These are phyloP conservation scores for Chloroceryle amazona DNA, from an alignment of 2,797 vertebrate genomes.

Conservation along the genomic window DNA sequence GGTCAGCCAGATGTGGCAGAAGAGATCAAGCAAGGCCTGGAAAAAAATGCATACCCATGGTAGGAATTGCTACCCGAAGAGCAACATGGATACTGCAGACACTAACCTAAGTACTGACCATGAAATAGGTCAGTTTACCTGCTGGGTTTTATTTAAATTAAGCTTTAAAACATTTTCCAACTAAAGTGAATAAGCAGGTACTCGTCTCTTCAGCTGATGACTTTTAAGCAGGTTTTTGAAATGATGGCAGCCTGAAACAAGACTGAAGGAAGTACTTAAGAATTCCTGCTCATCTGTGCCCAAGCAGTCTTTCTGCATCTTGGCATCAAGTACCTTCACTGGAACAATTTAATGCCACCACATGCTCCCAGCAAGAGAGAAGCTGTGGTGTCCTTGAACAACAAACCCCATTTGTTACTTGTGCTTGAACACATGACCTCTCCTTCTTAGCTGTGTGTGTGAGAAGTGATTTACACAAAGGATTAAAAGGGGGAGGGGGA, in stretches of 20 bases:
- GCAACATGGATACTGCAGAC: not conserved
- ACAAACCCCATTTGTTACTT: not conserved
- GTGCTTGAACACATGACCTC: not conserved
- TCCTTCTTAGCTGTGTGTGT: not conserved
- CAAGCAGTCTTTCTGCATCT: not conserved
- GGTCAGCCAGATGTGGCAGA: not conserved
- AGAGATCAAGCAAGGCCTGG: not conserved
- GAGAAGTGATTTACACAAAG: slow-evolving; percentile 1
- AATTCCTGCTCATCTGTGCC: accelerated
- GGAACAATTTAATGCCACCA: not conserved
- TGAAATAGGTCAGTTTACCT: not conserved
- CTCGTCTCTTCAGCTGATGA: not conserved
- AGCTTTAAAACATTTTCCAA: not conserved
- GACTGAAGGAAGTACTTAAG: not conserved
- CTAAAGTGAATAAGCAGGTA: not conserved
- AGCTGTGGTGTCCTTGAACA: not conserved
- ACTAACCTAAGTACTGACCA: not conserved
- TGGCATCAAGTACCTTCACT: not conserved
- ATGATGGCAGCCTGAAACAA: not conserved
- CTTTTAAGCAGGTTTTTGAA: not conserved
- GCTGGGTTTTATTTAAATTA: not conserved
- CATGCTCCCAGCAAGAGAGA: not conserved
- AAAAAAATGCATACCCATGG: accelerated
- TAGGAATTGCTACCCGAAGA: not conserved
- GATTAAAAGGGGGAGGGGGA: not conserved